These are phyloP conservation scores for Enteromius treurensis DNA, from an alignment of 2,797 vertebrate genomes.

Conservation along the genomic window DNA sequence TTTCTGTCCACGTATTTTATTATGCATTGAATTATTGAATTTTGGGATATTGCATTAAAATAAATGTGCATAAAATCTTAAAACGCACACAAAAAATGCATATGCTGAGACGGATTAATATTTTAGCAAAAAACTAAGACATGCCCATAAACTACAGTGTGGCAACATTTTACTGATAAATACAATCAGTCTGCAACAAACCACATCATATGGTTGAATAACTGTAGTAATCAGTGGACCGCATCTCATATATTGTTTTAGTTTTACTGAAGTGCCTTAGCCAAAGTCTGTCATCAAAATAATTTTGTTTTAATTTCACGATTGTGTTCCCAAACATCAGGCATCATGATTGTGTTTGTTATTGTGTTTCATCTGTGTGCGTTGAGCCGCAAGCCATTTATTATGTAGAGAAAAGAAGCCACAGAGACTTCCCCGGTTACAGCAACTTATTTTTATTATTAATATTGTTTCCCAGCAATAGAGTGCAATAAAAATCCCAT, in stretches of 20 bases:
- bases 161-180: background rate
- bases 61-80: background rate
- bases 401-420: background rate
- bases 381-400: background rate
- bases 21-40: background rate
- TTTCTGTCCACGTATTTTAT: background rate
- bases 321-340: no score
- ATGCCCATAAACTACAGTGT: background rate
- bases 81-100: background rate
- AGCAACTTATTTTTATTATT: background rate
- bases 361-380: background rate
- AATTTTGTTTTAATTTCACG: background rate
- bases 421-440: background rate
- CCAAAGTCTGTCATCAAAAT: background rate
- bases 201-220: background rate
- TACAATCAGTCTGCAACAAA: background rate
- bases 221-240: background rate
- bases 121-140: background rate
- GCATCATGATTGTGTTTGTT: background rate
- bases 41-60: background rate
- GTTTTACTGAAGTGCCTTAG: background rate
- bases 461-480: background rate
- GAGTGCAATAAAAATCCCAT: background rate
- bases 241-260: background rate
- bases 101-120: background rate